phyloP scores from a whole-genome alignment of 2,797 vertebrate genomes.

The Eulemur rubriventer region DNA sequence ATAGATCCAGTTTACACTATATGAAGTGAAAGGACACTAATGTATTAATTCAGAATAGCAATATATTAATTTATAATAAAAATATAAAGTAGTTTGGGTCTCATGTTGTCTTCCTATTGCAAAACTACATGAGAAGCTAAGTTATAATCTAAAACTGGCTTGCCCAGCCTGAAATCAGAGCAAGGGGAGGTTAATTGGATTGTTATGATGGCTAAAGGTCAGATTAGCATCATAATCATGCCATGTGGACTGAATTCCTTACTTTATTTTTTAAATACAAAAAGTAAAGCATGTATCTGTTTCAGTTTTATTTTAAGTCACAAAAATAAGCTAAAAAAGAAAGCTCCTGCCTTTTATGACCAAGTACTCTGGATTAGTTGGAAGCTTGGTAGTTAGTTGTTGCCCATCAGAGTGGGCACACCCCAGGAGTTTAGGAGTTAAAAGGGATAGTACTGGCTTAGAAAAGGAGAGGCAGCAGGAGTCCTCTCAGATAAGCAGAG shows the following conservation, averaged over 20 bases:
- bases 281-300: slow-evolving; percentile 23
- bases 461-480: slow-evolving; percentile 3
- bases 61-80: slow-evolving; percentile 37
- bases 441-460: neutral
- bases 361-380: slow-evolving; percentile 13
- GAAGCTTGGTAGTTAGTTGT: neutral
- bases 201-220: neutral
- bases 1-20: neutral
- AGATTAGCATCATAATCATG: neutral
- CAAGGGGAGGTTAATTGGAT: neutral
- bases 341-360: slow-evolving; percentile 23
- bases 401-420: neutral
- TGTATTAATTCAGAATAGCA: neutral
- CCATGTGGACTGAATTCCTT: neutral
- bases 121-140: slow-evolving; percentile 15
- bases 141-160: slow-evolving; percentile 38
- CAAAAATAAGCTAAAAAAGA: neutral
- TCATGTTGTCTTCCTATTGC: slow-evolving; percentile 8
- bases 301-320: slow-evolving; percentile 28
- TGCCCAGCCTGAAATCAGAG: neutral
- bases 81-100: neutral
- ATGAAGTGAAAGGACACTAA: neutral
- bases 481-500: neutral
- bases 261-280: slow-evolving; percentile 27
- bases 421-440: neutral